Base-by-base conservation (phyloP, 92 coral and sea anemone species). In the Epizoanthus fatuus region DNA sequence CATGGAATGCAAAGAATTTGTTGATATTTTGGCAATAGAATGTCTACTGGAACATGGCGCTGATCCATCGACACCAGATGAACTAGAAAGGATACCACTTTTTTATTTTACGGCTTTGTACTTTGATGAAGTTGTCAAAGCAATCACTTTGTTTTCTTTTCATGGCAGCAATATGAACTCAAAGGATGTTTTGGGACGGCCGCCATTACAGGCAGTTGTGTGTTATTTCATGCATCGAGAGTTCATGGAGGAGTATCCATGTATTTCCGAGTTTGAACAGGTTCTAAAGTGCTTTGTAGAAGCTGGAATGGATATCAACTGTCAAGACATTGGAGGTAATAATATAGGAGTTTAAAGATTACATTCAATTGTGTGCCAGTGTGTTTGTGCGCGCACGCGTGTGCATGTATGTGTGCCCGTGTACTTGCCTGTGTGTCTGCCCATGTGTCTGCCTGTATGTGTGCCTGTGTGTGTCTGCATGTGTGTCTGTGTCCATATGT, bases 301-400 rank as follows among this genome's bases (percentile, higher is more conserved):
- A 38, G 55, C 80, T 40, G 80, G 80, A 74, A 17, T 75, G 44
- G 81, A 75, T 40, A 75, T 75, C 81, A 29, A 55, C 81, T 53
- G 67, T 29, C 66, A 52, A 51, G 80, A 74, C 62, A 74, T 74
- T 39, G 80, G 40, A 74, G 80, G 80, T 74, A 74, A 29, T 6
- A 42, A 47, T 47, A 47, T 47, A 6, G 52, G 52, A 47, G 47
- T 42, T 42, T 0, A 22, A 22, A 22, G 25, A 29, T 29, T 29
- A 0, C 35, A 29, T 29, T 29, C 35, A 13, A 32, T 10, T n/a
- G 40, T 73, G 19, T 29, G 45, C 15, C 37, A 52, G 16, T 70
- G 44, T 70, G n/a, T 19, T 70, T 16, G 11, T 39, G 25, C 16
- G 19, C 3, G 19, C 8, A 12, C 37, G 4, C 16, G 62, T 4